Evolutionary conservation across 2,888 invertebrate genomes (phyloP).

Genomic region (Girardia tigrina): DNA sequence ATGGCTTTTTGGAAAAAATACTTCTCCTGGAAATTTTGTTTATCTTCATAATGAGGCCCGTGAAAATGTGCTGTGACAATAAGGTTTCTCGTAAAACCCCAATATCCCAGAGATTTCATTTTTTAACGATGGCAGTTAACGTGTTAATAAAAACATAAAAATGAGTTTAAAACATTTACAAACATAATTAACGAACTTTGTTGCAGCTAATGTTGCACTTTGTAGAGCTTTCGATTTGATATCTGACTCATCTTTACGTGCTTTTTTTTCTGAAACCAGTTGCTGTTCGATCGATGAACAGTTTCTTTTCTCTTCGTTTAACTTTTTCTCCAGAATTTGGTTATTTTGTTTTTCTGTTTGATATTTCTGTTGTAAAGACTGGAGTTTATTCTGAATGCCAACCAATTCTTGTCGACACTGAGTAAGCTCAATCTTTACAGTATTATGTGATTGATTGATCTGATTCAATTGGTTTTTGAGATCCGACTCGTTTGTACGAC

Average conservation of each 20-base stretch:
- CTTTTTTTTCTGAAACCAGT: slow-evolving; percentile 62
- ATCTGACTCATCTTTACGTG: slow-evolving; percentile 56
- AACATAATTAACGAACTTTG: slow-evolving; percentile 41
- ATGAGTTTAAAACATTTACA: too few species aligned
- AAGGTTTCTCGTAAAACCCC: too few species aligned
- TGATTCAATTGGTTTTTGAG: slow-evolving; percentile 59
- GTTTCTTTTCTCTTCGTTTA: slow-evolving; percentile 70
- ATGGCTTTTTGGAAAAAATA: too few species aligned
- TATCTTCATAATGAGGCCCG: too few species aligned
- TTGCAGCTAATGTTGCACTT: slow-evolving; percentile 44
- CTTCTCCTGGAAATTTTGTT: too few species aligned
- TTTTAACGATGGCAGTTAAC: too few species aligned
- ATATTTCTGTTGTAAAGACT: slow-evolving; percentile 61
- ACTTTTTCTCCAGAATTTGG: slow-evolving; percentile 62
- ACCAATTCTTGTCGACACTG: slow-evolving; percentile 73
- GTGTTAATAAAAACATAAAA: too few species aligned
- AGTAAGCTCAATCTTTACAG: slow-evolving; percentile 60
- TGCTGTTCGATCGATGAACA: slow-evolving; percentile 63
- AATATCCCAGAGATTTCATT: too few species aligned
- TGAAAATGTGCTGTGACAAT: too few species aligned
- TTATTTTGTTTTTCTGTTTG: slow-evolving; percentile 67
- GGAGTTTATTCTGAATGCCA: slow-evolving; percentile 67
- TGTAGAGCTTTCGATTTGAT: slow-evolving; percentile 51
- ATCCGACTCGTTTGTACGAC: slow-evolving; percentile 61
- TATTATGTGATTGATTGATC: slow-evolving; percentile 60